phyloP scores from a whole-genome alignment of 2,797 vertebrate genomes.

The Scolopax bukidnonensis region DNA sequence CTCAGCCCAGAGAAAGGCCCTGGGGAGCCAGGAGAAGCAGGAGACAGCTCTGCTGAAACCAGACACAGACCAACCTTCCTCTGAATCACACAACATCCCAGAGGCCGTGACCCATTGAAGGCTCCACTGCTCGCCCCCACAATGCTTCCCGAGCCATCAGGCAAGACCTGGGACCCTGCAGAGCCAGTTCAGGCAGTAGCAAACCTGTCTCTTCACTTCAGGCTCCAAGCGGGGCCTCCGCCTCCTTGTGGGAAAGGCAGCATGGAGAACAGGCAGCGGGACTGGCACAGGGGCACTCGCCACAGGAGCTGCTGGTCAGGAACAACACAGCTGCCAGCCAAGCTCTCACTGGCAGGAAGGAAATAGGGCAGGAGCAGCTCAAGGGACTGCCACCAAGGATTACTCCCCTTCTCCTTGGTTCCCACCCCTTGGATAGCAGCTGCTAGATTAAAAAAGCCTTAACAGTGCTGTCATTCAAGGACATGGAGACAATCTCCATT shows the following conservation, averaged over 20 bases:
- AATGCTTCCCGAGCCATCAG: not conserved
- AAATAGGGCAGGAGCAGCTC: not conserved
- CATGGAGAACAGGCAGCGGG: rapidly evolving
- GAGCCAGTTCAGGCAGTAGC: not conserved
- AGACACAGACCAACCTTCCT: not conserved
- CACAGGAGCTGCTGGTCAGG: rapidly evolving
- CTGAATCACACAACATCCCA: not conserved
- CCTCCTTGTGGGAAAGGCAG: not conserved
- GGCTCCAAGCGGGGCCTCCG: not conserved
- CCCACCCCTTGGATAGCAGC: not conserved
- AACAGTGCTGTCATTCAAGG: not conserved
- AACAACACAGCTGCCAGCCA: not conserved
- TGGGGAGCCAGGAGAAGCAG: not conserved
- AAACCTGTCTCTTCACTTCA: not conserved
- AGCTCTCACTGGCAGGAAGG: not conserved
- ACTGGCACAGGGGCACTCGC: not conserved
- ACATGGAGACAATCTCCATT: not conserved
- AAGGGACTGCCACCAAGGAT: not conserved
- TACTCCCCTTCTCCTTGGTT: not conserved
- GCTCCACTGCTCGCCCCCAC: not conserved
- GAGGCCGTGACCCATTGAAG: not conserved
- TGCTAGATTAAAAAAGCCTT: not conserved
- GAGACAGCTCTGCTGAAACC: not conserved
- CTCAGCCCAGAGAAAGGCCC: not conserved
- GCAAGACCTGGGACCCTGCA: not conserved